Evolutionary conservation across 2,888 invertebrate species (phyloP).

Genomic region (Stramonita haemastoma): DNA sequence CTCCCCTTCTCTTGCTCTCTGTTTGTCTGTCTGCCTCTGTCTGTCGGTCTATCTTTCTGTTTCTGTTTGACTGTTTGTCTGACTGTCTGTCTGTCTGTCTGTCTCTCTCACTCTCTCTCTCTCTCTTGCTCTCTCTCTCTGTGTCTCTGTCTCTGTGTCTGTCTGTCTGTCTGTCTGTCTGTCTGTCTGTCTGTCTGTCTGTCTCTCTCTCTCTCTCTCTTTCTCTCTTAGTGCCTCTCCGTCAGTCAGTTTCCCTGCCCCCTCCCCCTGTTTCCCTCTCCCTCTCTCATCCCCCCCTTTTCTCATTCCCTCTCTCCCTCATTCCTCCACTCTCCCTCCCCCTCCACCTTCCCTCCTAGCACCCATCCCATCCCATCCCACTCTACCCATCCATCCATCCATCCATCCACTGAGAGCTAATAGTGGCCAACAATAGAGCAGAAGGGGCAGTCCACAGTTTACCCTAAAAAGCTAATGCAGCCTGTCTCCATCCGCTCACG

Average conservation of each 20-base stretch:
- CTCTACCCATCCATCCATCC: too few species aligned
- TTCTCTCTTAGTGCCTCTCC: not conserved
- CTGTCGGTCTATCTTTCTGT: not conserved
- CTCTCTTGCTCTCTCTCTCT: not conserved
- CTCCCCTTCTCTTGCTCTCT: not conserved
- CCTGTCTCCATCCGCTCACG: too few species aligned
- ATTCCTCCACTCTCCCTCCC: too few species aligned
- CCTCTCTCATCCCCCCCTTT: not conserved
- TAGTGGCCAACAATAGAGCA: too few species aligned
- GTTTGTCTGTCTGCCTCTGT: not conserved
- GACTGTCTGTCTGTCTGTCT: not conserved
- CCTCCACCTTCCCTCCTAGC: too few species aligned
- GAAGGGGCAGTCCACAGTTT: too few species aligned
- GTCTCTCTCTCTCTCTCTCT: not conserved
- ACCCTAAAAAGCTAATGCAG: too few species aligned
- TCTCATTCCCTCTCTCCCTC: not conserved
- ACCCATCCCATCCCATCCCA: too few species aligned
- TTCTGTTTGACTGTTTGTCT: too few species aligned
- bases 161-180: not conserved
- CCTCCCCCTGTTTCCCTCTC: not conserved
- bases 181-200: not conserved
- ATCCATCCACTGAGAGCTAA: too few species aligned
- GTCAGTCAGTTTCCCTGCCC: not conserved
- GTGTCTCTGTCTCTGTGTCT: not conserved
- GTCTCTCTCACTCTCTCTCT: not conserved